Evolutionary conservation across 2,797 vertebrate species (phyloP), one percentile per base, ranked within the genome.

Genomic region (Acipenser transmontanus): DNA sequence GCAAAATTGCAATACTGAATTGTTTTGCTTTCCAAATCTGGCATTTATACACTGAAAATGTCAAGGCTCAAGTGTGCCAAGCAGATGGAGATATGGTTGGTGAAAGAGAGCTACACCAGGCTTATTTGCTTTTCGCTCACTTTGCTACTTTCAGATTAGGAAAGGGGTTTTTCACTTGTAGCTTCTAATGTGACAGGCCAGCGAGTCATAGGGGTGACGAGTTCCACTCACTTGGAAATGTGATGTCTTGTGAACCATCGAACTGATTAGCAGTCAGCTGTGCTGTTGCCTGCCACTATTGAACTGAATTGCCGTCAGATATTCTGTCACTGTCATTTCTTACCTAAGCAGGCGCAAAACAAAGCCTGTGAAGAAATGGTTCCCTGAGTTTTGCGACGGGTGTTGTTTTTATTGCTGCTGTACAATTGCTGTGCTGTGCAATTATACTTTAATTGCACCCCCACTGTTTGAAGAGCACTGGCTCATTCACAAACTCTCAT

Each of bases 151-250:
- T 54, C 8, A n/a, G n/a, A 54, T 54, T 54, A 54, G 52, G 8
- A 54, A 80, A 66, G 86, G 83, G 80, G 81, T 76, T 77, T 69
- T 78, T 85, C 77, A 79, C 70, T 71, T 76, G 77, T 70, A 78
- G 66, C 66, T 80, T 82, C 69, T 82, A 82, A 87, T 89, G 85
- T 85, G 87, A 90, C 88, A 90, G 79, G 75, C 80, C 85, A 84
- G 73, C 85, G 82, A 83, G 71, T 72, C 73, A 68, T 78, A 82
- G 78, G 84, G n/a, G 85, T 81, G 77, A 77, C 73, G 10, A 67
- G 64, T 66, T 71, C 76, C 68, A 73, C 81, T 84, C 84, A 82
- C 78, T 75, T 70, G 74, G 73, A 76, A 78, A 78, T 78, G 80
- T 80, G 74, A 78, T 70, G 79, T 80, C 75, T 79, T 77, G 82